Conservation (phyloP, 37 sponge, comb jelly and placozoan species). For the Chondrosia reniformis region DNA sequence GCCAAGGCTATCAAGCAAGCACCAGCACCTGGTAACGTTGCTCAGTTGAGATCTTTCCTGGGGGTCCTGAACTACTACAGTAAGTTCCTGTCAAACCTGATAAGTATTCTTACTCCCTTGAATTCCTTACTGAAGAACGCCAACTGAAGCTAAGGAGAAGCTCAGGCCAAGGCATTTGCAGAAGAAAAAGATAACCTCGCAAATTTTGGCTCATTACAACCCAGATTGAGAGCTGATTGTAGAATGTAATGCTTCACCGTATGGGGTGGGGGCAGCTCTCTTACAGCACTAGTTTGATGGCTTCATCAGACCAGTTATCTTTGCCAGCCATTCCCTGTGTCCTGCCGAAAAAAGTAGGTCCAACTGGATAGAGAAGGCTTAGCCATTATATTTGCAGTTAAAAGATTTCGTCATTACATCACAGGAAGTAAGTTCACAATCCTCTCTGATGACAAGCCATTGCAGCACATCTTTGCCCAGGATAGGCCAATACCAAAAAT, state of each 20-base stretch:
- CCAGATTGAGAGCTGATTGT: background rate
- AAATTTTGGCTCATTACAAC: background rate
- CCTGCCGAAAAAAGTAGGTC: background rate
- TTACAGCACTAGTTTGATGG: background rate
- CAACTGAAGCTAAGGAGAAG: background rate
- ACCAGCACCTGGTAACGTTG: no score
- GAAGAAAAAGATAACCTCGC: no score
- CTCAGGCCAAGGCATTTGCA: no score
- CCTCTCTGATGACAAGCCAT: background rate
- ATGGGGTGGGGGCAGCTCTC: background rate
- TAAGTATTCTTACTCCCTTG: no score
- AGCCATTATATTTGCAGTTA: background rate
- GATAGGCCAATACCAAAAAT: background rate
- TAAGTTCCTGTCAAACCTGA: no score
- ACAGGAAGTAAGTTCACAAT: background rate
- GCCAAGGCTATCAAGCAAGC: no score
- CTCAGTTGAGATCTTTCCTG: no score
- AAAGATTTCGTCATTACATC: background rate
- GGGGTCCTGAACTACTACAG: no score
- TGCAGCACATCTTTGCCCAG: background rate
- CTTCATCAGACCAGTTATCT: background rate
- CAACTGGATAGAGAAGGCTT: background rate
- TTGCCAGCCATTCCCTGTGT: background rate
- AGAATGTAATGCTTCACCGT: conserved; percentile 2
- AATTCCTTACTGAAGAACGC: no score